Base-by-base conservation (phyloP, 2,888 invertebrate genomes). In the Oconnorella tubifera region DNA sequence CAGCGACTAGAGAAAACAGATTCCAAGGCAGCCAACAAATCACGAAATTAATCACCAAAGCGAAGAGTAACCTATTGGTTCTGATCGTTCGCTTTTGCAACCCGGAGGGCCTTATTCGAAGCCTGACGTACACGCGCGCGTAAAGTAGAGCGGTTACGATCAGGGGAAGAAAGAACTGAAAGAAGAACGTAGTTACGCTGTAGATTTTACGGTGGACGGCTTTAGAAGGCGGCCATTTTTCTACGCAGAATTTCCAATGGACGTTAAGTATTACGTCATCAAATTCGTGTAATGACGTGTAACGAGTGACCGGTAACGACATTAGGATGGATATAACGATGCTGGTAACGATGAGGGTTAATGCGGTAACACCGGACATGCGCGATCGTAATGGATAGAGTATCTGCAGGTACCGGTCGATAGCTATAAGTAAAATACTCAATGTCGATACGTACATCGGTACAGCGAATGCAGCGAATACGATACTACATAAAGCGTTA, bases 1-100 rank as follows among this genome's bases (percentile, higher is more conserved):
- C 77, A 25, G 75, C 63, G 10, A 77, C 70, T 4, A 79, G 65
- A 3, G 72, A 69, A 66, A 76, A 76, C 23, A 76, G 62, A 64
- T 75, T 77, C 76, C 77, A 77, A 10, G 80, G 80, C 50, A 79
- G 68, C 79, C 79, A 80, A 62, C 78, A 80, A 1, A 77, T 62
- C 3, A 75, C 74, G 68, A 79, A 80, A 3, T 76, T 66, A 3
- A 75, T 65, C 27, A 78, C 77, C 33, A 79, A 78, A 31, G 77
- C 70, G 33, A 78, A 72, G 0, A 80, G 72, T 49, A 79, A 77
- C 62, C 75, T 75, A 67, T 75, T 77, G 40, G 79, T 79, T 66
- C 75, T 74, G 1, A 19, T 40, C 32, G 50, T 28, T 3, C 48
- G 29, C 48, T 56, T 50, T 32, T 50, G 32, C 31, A 28, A 32